Percentiles rank a stretch among this genome's conserved stretches.
Conservation (phyloP, 2,113 vertebrate species). For the Zonotrichia leucophrys region DNA sequence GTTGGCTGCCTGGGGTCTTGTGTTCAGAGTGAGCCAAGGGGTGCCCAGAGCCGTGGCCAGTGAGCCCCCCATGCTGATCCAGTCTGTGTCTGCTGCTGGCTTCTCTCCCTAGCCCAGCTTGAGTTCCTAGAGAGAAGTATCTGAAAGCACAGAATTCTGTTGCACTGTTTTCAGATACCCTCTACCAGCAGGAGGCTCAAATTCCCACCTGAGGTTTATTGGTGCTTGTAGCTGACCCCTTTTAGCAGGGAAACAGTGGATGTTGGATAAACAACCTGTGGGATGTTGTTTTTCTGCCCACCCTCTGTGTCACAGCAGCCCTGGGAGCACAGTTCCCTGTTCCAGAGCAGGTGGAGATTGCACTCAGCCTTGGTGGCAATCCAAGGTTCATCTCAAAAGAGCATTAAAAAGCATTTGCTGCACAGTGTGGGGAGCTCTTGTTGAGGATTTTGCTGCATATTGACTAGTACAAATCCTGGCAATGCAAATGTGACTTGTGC, state of each 20-base stretch:
- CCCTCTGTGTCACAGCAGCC: not conserved
- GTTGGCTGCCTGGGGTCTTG: fast-evolving
- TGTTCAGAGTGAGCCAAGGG: not conserved
- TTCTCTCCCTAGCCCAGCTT: not conserved
- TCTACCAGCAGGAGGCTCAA: not conserved
- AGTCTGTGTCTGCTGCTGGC: not conserved
- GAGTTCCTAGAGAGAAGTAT: not conserved
- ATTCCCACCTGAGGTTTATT: not conserved
- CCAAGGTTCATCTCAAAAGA: not conserved
- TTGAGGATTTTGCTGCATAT: slow-evolving; percentile 1
- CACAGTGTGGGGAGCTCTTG: not conserved
- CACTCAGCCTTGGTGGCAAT: not conserved
- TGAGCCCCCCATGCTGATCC: not conserved
- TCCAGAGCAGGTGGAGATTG: not conserved
- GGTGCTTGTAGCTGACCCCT: not conserved
- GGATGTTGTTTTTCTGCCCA: not conserved
- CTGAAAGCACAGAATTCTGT: not conserved
- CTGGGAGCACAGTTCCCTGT: not conserved
- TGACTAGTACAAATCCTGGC: not conserved
- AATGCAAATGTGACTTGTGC: not conserved
- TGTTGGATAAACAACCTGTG: not conserved
- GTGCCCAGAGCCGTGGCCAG: not conserved
- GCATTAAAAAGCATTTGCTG: slow-evolving; percentile 11
- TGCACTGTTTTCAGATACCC: not conserved
- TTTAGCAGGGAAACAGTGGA: not conserved